Percentiles rank a stretch among this genome's conserved stretches.
Conservation (phyloP, 2,113 vertebrate species). For the Notiomystis cincta region DNA sequence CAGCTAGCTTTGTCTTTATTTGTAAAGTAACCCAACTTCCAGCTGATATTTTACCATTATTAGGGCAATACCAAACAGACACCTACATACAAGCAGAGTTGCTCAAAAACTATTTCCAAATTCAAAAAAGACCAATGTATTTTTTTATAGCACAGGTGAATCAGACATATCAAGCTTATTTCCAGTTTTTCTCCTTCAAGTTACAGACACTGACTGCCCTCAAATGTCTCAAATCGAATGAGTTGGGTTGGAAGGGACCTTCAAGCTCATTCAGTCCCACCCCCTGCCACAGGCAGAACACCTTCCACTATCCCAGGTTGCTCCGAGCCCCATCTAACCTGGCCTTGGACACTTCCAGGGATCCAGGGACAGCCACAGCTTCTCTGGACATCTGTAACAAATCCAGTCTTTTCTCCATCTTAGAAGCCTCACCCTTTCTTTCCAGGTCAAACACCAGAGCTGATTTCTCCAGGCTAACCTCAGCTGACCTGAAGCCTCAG, state of each 20-base stretch:
- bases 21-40: background rate
- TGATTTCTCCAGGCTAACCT: background rate
- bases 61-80: background rate
- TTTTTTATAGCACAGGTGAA: background rate
- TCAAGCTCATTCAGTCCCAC: fast-evolving
- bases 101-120: background rate
- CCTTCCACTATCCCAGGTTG: fast-evolving
- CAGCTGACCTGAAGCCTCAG: background rate
- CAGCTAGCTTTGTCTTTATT: background rate
- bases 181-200: background rate
- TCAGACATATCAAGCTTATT: fast-evolving
- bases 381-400: background rate
- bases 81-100: background rate
- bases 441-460: background rate
- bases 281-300: background rate
- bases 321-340: fast-evolving
- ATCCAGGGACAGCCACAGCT: background rate
- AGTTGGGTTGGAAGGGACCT: background rate
- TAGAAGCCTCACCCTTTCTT: background rate
- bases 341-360: background rate
- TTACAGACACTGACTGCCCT: background rate
- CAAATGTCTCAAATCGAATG: background rate
- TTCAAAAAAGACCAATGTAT: background rate
- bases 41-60: background rate
- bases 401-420: background rate